Percentiles rank a stretch among this genome's conserved stretches.
Evolutionary conservation across 2,888 invertebrate genomes (phyloP).

Genomic region (Drosophila maculinotata): DNA sequence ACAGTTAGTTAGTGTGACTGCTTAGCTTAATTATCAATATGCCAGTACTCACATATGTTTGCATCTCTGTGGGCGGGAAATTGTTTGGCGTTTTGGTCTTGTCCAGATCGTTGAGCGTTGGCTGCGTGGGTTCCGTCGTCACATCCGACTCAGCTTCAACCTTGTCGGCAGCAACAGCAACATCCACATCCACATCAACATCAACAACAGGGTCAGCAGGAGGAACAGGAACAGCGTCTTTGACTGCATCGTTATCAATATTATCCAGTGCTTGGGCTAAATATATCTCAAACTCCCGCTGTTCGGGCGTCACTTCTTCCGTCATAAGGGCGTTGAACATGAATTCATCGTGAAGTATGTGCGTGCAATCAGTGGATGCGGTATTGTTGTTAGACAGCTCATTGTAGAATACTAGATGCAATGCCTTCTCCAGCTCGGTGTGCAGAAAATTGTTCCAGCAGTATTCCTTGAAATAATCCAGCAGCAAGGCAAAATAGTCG

Average conservation of each 20-base stretch:
- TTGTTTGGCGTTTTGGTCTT: conserved; percentile 62
- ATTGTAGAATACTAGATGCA: conserved; percentile 89
- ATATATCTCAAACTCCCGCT: no score
- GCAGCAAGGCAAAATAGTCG: conserved; percentile 88
- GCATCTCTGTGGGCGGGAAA: conserved; percentile 85
- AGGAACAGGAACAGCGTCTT: background rate
- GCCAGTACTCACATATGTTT: conserved; percentile 87
- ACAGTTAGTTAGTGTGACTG: background rate
- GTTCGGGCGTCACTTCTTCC: background rate
- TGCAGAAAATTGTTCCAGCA: conserved; percentile 98
- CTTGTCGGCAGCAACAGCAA: conserved; percentile 13
- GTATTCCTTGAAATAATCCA: conserved; percentile 95
- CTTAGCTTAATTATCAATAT: no score
- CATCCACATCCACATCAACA: conserved; percentile 7
- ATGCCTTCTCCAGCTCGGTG: conserved; percentile 93
- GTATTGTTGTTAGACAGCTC: conserved; percentile 83
- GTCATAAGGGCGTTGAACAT: conserved; percentile 57
- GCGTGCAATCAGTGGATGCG: conserved; percentile 69
- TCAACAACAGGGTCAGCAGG: background rate
- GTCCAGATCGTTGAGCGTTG: conserved; percentile 57
- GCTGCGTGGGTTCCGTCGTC: conserved; percentile 17
- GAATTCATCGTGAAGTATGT: conserved; percentile 62
- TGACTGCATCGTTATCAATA: conserved; percentile 28
- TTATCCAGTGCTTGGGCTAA: conserved; percentile 28
- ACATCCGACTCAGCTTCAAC: conserved; percentile 15